Conservation (phyloP, 2,113 vertebrate species). For the Pangasianodon hypophthalmus region DNA sequence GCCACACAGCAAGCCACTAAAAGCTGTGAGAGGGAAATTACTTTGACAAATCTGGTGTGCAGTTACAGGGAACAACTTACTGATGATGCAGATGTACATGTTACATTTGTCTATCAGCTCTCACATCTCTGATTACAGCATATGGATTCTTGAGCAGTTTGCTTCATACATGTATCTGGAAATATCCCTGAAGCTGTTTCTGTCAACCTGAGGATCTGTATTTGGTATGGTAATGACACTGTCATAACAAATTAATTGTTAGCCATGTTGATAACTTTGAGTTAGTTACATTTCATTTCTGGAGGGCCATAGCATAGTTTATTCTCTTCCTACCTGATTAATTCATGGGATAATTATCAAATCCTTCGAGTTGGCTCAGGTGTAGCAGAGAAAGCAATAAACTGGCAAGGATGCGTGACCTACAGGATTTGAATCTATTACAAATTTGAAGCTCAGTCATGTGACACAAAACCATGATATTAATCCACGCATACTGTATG, state of each 20-base stretch:
- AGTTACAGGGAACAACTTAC: not conserved
- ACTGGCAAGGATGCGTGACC: slow-evolving; percentile 8
- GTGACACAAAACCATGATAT: not conserved
- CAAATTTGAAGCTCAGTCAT: not conserved
- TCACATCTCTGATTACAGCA: not conserved
- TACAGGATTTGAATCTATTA: slow-evolving; percentile 2
- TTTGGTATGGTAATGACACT: slow-evolving; percentile 11
- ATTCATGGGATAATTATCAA: slow-evolving; percentile 39
- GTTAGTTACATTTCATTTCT: not conserved
- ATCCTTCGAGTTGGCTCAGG: slow-evolving; percentile 15
- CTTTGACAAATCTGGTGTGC: slow-evolving; percentile 1
- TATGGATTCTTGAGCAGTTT: not conserved
- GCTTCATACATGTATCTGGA: not conserved
- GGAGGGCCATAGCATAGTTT: not conserved
- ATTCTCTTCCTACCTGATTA: slow-evolving; percentile 22
- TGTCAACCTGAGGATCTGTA: not conserved
- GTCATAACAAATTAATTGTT: slow-evolving; percentile 7
- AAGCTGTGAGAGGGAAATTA: slow-evolving; percentile 19
- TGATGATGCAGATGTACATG: not conserved
- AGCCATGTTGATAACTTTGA: not conserved
- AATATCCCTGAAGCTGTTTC: not conserved
- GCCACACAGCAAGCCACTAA: slow-evolving; percentile 13
- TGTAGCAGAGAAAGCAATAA: slow-evolving; percentile 18
- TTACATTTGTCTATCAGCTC: not conserved
- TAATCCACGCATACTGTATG: not conserved